Conservation (phyloP, 2,888 invertebrate species). For the Aromia moschata region DNA sequence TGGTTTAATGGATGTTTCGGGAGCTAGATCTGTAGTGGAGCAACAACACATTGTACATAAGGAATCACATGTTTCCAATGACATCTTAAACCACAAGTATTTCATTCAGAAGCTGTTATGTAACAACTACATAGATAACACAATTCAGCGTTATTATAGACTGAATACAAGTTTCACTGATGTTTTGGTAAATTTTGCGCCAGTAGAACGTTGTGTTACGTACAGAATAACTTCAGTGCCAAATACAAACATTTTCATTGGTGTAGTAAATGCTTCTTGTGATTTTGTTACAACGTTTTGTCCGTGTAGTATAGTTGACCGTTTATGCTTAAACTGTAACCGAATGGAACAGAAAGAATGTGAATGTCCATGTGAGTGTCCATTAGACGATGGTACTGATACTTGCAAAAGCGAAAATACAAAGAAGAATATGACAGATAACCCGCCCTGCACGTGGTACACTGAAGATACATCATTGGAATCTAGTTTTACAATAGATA, state of each 20-base stretch:
- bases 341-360: constrained; percentile 95
- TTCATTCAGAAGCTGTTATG: constrained; percentile 87
- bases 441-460: constrained; percentile 54
- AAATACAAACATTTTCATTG: constrained; percentile 89
- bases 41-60: constrained; percentile 89
- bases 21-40: constrained; percentile 76
- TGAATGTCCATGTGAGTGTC: constrained; percentile 95
- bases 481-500: constrained; percentile 41
- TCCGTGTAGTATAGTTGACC: constrained; percentile 90
- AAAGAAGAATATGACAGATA: constrained; percentile 49
- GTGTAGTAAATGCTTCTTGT: constrained; percentile 88
- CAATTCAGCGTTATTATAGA: constrained; percentile 82
- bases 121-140: constrained; percentile 85
- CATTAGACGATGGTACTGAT: constrained; percentile 57
- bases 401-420: constrained; percentile 46
- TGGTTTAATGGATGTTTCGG: constrained; percentile 75
- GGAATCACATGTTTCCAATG: constrained; percentile 89
- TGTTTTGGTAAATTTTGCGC: constrained; percentile 83
- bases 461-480: constrained; percentile 44
- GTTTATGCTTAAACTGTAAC: constrained; percentile 90
- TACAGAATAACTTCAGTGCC: constrained; percentile 84
- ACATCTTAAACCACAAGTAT: constrained; percentile 85
- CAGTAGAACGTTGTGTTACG: constrained; percentile 87
- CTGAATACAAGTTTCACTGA: constrained; percentile 82
- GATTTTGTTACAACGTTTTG: constrained; percentile 85